These are phyloP conservation scores for Anneissia japonica DNA, from an alignment of 35 echinoderm and acorn worm species.

Conservation along the genomic window DNA sequence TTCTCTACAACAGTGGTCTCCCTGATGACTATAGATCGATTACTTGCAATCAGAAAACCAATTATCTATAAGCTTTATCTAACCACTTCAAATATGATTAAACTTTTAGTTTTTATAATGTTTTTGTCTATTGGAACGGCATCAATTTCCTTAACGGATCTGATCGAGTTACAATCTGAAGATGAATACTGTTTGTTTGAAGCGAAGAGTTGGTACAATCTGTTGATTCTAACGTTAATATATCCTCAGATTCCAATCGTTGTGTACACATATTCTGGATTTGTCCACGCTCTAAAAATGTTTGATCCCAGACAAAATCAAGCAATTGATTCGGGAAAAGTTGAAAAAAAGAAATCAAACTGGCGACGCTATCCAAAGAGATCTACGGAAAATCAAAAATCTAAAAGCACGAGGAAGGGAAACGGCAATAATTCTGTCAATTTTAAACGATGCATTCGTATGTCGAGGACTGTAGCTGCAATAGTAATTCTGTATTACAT, in stretches of 20 bases:
- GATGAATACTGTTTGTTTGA: background rate
- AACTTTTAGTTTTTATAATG: background rate
- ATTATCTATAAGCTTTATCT: background rate
- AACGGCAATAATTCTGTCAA: background rate
- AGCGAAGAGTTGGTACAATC: background rate
- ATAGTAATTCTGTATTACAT: background rate
- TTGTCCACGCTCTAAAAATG: background rate
- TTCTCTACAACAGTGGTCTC: background rate
- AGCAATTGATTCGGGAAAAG: background rate
- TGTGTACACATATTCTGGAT: background rate
- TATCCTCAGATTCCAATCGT: background rate
- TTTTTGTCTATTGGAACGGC: background rate
- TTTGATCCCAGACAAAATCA: background rate
- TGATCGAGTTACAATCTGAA: background rate
- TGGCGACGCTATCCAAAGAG: background rate
- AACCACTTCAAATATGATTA: background rate
- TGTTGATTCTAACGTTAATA: background rate
- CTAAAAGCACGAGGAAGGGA: background rate
- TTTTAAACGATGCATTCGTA: background rate
- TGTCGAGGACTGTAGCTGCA: background rate
- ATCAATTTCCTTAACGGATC: background rate
- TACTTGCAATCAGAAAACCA: background rate
- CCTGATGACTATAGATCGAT: background rate
- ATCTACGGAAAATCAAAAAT: too few species aligned
- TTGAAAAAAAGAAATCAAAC: background rate